Evolutionary conservation across 2,797 vertebrate genomes (phyloP).

Genomic region (Epinephelus coioides): DNA sequence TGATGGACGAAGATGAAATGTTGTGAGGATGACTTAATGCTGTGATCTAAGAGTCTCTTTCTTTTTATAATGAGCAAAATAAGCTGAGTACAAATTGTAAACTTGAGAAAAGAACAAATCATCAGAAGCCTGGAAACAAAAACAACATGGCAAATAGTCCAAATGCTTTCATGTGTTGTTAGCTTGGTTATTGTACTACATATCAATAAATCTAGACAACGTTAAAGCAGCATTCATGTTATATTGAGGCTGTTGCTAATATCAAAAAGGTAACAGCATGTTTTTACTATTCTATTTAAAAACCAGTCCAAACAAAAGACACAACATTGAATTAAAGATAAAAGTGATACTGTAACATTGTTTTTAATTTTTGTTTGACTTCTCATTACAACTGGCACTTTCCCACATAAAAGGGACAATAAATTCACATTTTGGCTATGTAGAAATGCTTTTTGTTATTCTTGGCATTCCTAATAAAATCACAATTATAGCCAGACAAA

Average conservation of each 20-base stretch:
- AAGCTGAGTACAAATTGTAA: constrained; percentile 51
- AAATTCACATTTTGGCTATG: constrained; percentile 74
- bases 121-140: constrained; percentile 25
- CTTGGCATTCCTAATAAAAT: constrained; percentile 52
- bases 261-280: constrained; percentile 50
- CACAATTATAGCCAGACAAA: constrained; percentile 55
- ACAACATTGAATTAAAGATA: constrained; percentile 55
- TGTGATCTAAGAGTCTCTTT: not conserved
- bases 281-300: constrained; percentile 57
- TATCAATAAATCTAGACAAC: constrained; percentile 52
- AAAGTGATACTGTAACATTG: constrained; percentile 52
- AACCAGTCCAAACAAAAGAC: constrained; percentile 50
- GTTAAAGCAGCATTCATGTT: constrained; percentile 80
- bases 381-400: constrained; percentile 68
- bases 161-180: constrained; percentile 40
- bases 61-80: constrained; percentile 9
- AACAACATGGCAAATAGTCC: constrained; percentile 32
- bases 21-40: not conserved
- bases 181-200: constrained; percentile 54
- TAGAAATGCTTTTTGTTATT: constrained; percentile 50
- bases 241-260: constrained; percentile 57
- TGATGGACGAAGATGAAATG: constrained; percentile 16
- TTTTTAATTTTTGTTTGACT: constrained; percentile 57
- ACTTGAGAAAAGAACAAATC: constrained; percentile 34
- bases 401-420: constrained; percentile 60